Conservation (phyloP, 2,888 invertebrate genomes). For the Diplolepis rosae region DNA sequence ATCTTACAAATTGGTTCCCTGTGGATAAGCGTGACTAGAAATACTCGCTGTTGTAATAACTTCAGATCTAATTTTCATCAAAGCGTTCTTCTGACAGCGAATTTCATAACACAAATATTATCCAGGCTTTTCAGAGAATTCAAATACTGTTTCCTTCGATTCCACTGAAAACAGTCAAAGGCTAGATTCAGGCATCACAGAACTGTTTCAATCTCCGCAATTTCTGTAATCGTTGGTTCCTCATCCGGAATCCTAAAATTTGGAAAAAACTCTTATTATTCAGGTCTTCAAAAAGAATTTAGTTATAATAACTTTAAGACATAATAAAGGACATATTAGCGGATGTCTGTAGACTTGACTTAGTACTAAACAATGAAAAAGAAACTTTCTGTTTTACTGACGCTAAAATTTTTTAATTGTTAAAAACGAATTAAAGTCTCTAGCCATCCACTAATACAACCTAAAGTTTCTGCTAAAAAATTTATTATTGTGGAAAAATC, state of each 20-base stretch:
- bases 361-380: too few species aligned
- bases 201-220: slow-evolving; percentile 94
- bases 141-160: slow-evolving; percentile 35
- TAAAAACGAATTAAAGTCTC: too few species aligned
- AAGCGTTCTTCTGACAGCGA: not conserved
- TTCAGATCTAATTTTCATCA: not conserved
- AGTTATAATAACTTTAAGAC: too few species aligned
- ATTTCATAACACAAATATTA: slow-evolving; percentile 33
- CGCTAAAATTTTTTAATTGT: too few species aligned
- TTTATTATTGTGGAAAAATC: too few species aligned
- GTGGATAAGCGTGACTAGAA: not conserved
- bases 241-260: slow-evolving; percentile 62
- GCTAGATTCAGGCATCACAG: slow-evolving; percentile 79
- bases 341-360: too few species aligned
- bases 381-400: too few species aligned
- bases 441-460: too few species aligned
- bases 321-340: too few species aligned
- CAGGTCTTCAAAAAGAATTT: too few species aligned
- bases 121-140: slow-evolving; percentile 37
- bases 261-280: too few species aligned
- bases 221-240: slow-evolving; percentile 81
- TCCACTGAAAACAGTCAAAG: slow-evolving; percentile 49
- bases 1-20: slow-evolving; percentile 5
- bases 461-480: too few species aligned
- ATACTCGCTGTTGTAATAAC: not conserved